Percentiles rank a stretch among this genome's conserved stretches.
These are phyloP conservation scores for Lottia scabra DNA, from an alignment of 2,888 invertebrate genomes.

Conservation along the genomic window DNA sequence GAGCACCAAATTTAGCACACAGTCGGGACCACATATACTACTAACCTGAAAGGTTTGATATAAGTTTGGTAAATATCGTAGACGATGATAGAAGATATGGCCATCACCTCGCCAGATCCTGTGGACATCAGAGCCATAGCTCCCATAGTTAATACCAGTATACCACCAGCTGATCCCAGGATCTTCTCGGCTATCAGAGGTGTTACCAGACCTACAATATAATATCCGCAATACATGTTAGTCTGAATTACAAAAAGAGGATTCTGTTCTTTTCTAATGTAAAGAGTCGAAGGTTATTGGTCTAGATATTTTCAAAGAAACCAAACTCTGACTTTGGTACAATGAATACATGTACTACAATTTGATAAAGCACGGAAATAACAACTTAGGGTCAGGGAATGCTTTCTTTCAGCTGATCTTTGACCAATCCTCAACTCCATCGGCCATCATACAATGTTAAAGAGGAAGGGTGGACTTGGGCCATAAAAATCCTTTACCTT, in stretches of 20 bases:
- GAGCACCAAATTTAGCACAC: too few species aligned
- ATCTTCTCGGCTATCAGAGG: conserved; percentile 65
- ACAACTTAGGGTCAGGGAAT: too few species aligned
- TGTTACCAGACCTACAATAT: conserved; percentile 61
- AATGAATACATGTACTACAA: too few species aligned
- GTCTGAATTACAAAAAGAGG: too few species aligned
- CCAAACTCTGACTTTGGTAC: too few species aligned
- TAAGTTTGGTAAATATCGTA: conserved; percentile 68
- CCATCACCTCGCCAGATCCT: conserved; percentile 67
- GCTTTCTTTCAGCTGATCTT: too few species aligned
- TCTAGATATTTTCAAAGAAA: too few species aligned
- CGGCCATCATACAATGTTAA: too few species aligned
- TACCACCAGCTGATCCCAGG: conserved; percentile 63
- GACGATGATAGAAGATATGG: conserved; percentile 66
- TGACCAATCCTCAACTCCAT: too few species aligned
- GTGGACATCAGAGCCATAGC: conserved; percentile 68
- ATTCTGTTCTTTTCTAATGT: too few species aligned
- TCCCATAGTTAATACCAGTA: conserved; percentile 65
- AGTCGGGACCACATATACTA: background rate
- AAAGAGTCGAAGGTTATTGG: too few species aligned
- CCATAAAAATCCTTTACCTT: conserved; percentile 39
- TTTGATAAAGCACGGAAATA: background rate
- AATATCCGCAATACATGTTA: too few species aligned
- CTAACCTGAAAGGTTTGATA: conserved; percentile 59
- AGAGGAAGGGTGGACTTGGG: background rate